Percentiles rank a stretch among this genome's conserved stretches.
These are phyloP conservation scores for Atopsyche davidsoni DNA, from an alignment of 1,140 invertebrate genomes.

Conservation along the genomic window DNA sequence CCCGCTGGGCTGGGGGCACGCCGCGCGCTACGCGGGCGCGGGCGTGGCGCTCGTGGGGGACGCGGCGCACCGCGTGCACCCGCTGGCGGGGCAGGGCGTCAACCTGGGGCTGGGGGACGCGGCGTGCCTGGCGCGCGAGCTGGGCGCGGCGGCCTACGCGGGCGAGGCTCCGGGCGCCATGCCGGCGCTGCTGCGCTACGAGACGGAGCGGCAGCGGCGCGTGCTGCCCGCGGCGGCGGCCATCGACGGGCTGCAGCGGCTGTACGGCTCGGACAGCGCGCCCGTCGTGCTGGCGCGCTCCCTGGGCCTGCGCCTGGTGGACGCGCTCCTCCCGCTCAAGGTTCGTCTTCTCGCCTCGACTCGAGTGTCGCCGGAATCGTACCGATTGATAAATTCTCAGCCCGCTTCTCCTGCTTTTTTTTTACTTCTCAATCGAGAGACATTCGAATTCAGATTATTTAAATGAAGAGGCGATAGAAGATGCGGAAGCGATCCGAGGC, in stretches of 20 bases:
- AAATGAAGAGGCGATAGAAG: too few relatives aligned
- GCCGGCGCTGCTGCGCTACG: constrained; percentile 75
- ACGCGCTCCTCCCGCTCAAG: constrained; percentile 75
- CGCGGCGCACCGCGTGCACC: constrained; percentile 94
- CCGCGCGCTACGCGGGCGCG: constrained; percentile 71
- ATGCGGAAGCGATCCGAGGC: too few relatives aligned
- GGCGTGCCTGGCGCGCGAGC: constrained; percentile 56
- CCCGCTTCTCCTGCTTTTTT: too few relatives aligned
- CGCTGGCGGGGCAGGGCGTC: constrained; percentile 93
- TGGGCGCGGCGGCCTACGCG: constrained; percentile 63
- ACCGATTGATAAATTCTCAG: too few relatives aligned
- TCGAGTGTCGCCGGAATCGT: too few relatives aligned
- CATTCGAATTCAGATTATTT: too few relatives aligned
- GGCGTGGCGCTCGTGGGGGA: constrained; percentile 86
- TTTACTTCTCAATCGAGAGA: too few relatives aligned
- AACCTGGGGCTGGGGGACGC: constrained; percentile 97
- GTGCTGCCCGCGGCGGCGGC: constrained; percentile 84
- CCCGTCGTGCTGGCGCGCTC: constrained; percentile 78
- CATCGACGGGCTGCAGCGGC: constrained; percentile 79
- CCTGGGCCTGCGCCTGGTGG: constrained; percentile 78
- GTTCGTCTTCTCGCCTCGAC: too few relatives aligned
- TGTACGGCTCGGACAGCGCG: constrained; percentile 72
- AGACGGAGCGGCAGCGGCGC: constrained; percentile 74
- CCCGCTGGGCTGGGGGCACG: constrained; percentile 87
- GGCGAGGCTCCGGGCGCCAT: constrained; percentile 66